Evolutionary conservation across 2,113 vertebrate genomes (phyloP).

Genomic region (Eulemur rufifrons): DNA sequence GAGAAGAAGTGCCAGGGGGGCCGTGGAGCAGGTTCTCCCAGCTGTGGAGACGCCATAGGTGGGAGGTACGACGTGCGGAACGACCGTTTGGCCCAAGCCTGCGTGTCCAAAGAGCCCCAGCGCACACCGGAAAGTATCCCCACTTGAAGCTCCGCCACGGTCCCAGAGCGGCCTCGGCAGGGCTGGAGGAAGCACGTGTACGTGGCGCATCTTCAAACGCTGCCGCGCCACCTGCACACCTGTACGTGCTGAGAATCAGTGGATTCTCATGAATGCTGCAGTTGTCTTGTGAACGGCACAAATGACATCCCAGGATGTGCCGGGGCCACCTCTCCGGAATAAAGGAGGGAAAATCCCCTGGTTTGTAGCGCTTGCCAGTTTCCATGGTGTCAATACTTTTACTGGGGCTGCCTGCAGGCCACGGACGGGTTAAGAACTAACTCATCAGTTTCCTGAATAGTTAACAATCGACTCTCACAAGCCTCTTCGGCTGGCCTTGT

Average conservation of each 20-base stretch:
- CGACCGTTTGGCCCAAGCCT: no score
- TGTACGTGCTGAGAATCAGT: background rate
- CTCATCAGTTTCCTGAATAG: background rate
- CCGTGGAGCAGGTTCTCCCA: background rate
- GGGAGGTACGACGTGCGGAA: rapidly evolving
- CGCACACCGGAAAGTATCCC: no score
- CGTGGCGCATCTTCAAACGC: background rate
- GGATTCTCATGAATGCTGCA: background rate
- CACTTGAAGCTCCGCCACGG: background rate
- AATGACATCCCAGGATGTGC: background rate
- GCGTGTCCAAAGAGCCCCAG: background rate
- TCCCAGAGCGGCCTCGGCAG: no score
- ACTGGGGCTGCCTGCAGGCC: background rate
- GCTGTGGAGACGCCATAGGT: rapidly evolving
- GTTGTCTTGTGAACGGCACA: background rate
- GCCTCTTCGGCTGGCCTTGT: background rate
- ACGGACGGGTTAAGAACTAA: background rate
- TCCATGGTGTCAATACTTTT: background rate
- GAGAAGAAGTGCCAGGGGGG: background rate
- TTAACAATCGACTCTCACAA: no score
- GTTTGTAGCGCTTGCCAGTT: rapidly evolving
- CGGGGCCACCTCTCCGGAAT: background rate
- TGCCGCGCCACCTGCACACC: background rate
- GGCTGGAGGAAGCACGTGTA: rapidly evolving
- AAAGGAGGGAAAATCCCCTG: rapidly evolving